These are phyloP conservation scores for Coptotermes formosanus DNA, from an alignment of 1,140 invertebrate species.

Conservation along the genomic window DNA sequence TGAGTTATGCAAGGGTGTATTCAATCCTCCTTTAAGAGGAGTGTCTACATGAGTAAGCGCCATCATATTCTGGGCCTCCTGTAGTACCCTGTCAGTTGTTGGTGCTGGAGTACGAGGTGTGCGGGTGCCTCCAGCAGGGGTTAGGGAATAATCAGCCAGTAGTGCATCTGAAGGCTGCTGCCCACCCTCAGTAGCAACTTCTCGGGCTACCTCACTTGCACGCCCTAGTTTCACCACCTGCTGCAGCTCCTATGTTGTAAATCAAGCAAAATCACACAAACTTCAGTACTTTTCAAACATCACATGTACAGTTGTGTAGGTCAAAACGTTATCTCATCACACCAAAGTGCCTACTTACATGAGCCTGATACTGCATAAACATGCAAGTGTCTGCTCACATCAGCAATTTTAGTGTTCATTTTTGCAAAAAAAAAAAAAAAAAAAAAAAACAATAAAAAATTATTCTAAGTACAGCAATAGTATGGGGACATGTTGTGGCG, in stretches of 20 bases:
- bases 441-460: no score
- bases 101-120: constrained; percentile 87
- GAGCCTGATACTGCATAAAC: no score
- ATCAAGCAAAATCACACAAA: background rate
- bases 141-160: constrained; percentile 87
- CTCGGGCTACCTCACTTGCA: constrained; percentile 90
- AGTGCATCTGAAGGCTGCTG: constrained; percentile 81
- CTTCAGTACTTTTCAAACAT: no score
- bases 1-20: constrained; percentile 86
- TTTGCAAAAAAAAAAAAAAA: no score
- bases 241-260: constrained; percentile 63
- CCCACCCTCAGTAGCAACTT: constrained; percentile 83
- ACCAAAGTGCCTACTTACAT: background rate
- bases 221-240: constrained; percentile 97
- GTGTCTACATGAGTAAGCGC: constrained; percentile 96
- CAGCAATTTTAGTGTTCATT: no score
- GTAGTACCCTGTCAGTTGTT: constrained; percentile 68
- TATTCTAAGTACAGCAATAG: no score
- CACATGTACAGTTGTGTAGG: background rate
- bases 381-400: no score
- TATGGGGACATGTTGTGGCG: no score
- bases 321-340: background rate
- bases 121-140: constrained; percentile 64
- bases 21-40: constrained; percentile 92
- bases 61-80: constrained; percentile 99